Evolutionary conservation across 37 sponge, comb jelly and placozoan genomes (phyloP).

Genomic region (Ianthella basta): DNA sequence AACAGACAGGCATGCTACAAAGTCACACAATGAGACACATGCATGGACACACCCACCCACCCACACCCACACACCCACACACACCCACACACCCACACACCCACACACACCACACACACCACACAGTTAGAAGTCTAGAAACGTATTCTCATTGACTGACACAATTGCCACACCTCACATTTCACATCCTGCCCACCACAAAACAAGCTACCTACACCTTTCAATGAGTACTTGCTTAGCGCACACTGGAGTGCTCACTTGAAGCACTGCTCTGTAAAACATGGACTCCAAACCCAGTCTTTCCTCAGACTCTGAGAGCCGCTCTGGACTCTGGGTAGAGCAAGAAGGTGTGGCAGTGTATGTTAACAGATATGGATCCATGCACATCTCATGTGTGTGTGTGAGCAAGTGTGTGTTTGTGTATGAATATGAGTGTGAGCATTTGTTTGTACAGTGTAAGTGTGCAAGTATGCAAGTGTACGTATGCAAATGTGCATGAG

Average conservation of each 20-base stretch:
- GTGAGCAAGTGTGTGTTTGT: not conserved
- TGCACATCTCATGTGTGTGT: too few species aligned
- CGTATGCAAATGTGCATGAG: not conserved
- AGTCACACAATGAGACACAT: not conserved
- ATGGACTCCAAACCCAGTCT: slow-evolving; percentile 25
- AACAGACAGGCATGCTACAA: too few species aligned
- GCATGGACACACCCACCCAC: not conserved
- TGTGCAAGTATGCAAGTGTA: slow-evolving; percentile 1
- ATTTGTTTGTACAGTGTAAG: too few species aligned
- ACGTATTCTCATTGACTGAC: too few species aligned
- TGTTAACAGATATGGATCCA: too few species aligned
- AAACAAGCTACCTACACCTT: not conserved
- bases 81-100: too few species aligned
- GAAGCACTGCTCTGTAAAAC: slow-evolving; percentile 57
- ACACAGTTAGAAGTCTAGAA: too few species aligned
- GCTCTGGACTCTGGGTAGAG: slow-evolving; percentile 13
- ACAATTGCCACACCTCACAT: too few species aligned
- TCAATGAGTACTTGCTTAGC: not conserved
- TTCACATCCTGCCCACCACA: too few species aligned
- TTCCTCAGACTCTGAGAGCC: not conserved
- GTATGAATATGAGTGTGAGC: not conserved
- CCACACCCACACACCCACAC: not conserved
- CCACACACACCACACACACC: too few species aligned
- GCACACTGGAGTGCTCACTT: slow-evolving; percentile 30
- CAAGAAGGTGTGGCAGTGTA: not conserved